Base-by-base conservation (phyloP, 1,140 invertebrate species). In the Drosophila ananassae region DNA sequence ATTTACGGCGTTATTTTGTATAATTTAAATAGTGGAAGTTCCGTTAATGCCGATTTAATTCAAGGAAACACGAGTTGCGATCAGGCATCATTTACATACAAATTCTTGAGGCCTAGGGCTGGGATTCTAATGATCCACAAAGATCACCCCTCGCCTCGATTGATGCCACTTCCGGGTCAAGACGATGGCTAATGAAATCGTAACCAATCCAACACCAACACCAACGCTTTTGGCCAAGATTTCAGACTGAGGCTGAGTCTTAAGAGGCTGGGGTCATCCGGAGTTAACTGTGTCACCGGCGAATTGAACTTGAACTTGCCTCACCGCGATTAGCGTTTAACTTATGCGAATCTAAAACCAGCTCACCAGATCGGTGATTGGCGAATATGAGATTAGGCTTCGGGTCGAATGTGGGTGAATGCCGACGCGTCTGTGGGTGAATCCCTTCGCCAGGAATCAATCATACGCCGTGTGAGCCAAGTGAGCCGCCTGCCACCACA, bases 251-350 rank as follows among this genome's bases (percentile, higher is more conserved):
- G 12, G 59, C 59, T 48, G 67, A 52, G 41, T 28, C 57, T 47
- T 32, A 32, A 22, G 63, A 39, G 75, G 76, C 78, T 87, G 83
- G 71, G 83, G 82, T 87, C 83, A 89, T 22, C 17, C 44, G 41
- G 34, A 57, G 83, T 71, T 79, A 89, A 89, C 67, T 89, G 83
- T 89, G 83, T 89, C 83, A 89, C 79, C 83, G 83, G 83, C 76
- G 46, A 79, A 83, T 89, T 89, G 76, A 89, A 89, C 83, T 89
- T 89, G 83, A 89, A 81, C 83, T 72, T 79, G 76, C 72, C 47
- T 21, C 28, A 32, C 8, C 34, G 34, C 34, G 30, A 39, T 54
- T 55, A 28, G 25, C 54, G 61, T n/a, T 74, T 57, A 30, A 22
- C 54, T 37, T 55, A 30, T 74, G 58, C 48, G 37, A 54, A 57